Evolutionary conservation across 2,113 vertebrate genomes (phyloP), one percentile per base, ranked within the genome.

Genomic region (Oncorhynchus gorbuscha): DNA sequence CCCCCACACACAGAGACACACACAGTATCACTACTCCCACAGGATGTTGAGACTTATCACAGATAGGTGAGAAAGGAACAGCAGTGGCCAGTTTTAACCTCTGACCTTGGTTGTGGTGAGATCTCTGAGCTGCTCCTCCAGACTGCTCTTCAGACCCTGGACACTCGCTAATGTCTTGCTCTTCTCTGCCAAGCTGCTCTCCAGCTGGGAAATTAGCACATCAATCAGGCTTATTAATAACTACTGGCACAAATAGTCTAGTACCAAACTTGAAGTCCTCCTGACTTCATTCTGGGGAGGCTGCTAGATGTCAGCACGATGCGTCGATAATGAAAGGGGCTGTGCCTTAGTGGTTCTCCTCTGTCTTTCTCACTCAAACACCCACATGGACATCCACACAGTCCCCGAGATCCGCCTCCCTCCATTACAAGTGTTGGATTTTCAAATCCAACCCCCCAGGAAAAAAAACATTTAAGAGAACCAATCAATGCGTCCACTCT

Each of bases 71-170:
- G 26, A 67, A 67, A 22, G 22, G 12, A 67, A 26, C 24, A 30
- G 22, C 51, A 55, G 61, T 67, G 65, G 59, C 6, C 5, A 7
- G 22, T 67, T 30, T 5, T 11, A 67, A 74, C 5, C 73, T 35
- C 80, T 49, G 59, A 98, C 98, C 96, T 98, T 99, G 77, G 94
- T 90, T 71, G 91, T 84, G 1, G 88, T 86, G 73, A 97, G 94
- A 78, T 95, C 97, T 86, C 91, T 96, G 66, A 99, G 87, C 87
- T 97, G 96, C 18, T 95, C 95, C 87, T 97, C 96, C 72, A 99
- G 89, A 68, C 84, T 81, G 79, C 24, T 92, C 90, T 90, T 96
- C 82, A 93, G 83, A 55, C 92, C 91, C 88, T 95, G 94, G 71
- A 97, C 77, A 70, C 78, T 92, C 69, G 95, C 94, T 83, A 99